These are phyloP conservation scores for Horisme vitalbata DNA, from an alignment of 2,888 invertebrate species.

Conservation along the genomic window DNA sequence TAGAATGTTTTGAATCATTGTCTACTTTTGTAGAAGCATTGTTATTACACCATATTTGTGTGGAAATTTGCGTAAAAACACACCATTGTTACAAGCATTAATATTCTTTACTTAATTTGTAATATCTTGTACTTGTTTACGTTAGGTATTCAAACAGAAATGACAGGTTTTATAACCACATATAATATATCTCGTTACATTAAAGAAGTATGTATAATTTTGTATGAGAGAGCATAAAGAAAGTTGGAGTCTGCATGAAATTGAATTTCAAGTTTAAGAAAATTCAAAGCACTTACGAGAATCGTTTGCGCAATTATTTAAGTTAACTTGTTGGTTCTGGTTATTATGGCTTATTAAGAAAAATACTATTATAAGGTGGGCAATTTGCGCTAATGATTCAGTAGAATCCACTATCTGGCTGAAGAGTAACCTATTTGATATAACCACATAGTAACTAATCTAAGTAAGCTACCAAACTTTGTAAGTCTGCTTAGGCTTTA, in stretches of 20 bases:
- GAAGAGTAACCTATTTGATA: no score
- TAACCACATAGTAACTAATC: no score
- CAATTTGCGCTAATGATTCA: no score
- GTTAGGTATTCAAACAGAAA: constrained; percentile 1
- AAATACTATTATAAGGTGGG: no score
- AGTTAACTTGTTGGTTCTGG: neutral
- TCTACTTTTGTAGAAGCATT: constrained; percentile 18
- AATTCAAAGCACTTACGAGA: constrained; percentile 28
- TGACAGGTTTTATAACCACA: neutral
- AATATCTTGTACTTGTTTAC: neutral
- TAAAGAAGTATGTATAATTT: constrained; percentile 20
- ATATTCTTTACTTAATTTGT: constrained; percentile 4
- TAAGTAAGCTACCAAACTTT: no score
- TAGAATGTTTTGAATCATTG: constrained; percentile 16
- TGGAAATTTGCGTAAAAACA: constrained; percentile 20
- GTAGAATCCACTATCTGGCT: no score
- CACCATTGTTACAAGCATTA: constrained; percentile 15
- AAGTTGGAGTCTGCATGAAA: constrained; percentile 31
- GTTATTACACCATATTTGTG: constrained; percentile 19
- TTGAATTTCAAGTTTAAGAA: constrained; percentile 35
- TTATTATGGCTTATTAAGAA: constrained; percentile 9
- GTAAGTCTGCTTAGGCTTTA: no score
- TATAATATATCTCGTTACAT: constrained; percentile 12
- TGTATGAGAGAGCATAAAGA: constrained; percentile 34
- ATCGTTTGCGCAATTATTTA: constrained; percentile 24